phyloP scores from a whole-genome alignment of 2,797 vertebrate genomes.

The Takifugu rubripes region DNA sequence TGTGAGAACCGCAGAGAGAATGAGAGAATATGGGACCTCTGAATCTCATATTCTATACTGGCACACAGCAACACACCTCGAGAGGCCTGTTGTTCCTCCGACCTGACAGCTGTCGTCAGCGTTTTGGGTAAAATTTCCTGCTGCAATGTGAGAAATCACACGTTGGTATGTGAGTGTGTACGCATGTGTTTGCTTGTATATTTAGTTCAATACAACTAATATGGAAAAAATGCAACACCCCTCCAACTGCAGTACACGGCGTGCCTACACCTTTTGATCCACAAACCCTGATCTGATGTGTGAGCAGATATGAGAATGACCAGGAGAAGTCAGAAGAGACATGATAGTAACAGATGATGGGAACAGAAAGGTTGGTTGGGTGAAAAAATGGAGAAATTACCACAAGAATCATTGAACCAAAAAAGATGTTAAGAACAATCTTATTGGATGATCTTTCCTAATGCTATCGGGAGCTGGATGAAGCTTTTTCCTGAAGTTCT shows the following conservation, averaged over 20 bases:
- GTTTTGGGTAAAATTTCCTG: slow-evolving; percentile 51
- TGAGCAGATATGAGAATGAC: slow-evolving; percentile 8
- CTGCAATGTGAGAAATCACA: slow-evolving; percentile 65
- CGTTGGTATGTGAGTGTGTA: slow-evolving; percentile 32
- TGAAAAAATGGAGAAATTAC: neutral
- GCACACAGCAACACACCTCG: slow-evolving; percentile 24
- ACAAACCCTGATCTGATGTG: neutral
- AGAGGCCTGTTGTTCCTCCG: slow-evolving; percentile 40
- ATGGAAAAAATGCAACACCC: slow-evolving; percentile 25
- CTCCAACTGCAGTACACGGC: slow-evolving; percentile 8
- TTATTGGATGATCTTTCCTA: slow-evolving; percentile 22
- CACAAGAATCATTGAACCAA: neutral
- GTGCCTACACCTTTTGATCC: neutral
- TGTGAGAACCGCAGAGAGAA: neutral
- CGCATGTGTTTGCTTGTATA: slow-evolving; percentile 22
- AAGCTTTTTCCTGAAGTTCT: slow-evolving; percentile 5
- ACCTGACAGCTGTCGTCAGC: slow-evolving; percentile 46
- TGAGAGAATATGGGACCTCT: slow-evolving; percentile 35
- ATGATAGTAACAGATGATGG: slow-evolving; percentile 4
- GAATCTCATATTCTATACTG: slow-evolving; percentile 16
- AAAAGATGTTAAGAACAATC: slow-evolving; percentile 9
- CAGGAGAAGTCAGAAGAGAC: slow-evolving; percentile 4
- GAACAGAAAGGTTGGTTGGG: no score
- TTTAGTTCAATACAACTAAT: slow-evolving; percentile 30
- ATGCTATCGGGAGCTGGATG: slow-evolving; percentile 29